Percentiles rank a stretch among this genome's conserved stretches.
Evolutionary conservation across 2,888 invertebrate species (phyloP).

Genomic region (Trichopoda pennipes): DNA sequence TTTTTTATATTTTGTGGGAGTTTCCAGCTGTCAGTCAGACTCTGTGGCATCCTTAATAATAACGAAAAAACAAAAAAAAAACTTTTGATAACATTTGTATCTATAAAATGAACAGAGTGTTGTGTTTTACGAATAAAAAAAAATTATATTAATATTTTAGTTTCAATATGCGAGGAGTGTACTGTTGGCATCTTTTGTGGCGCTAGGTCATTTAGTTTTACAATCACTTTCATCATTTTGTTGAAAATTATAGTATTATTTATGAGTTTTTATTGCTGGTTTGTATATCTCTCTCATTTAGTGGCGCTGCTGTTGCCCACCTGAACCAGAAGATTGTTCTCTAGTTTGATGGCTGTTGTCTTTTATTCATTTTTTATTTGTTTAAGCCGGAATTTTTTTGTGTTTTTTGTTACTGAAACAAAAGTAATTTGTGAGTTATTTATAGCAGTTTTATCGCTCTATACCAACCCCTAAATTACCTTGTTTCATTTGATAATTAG

Average conservation of each 20-base stretch:
- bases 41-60: conserved; percentile 67
- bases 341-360: conserved; percentile 32
- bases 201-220: conserved; percentile 67
- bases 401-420: conserved; percentile 21
- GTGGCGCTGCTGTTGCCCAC: conserved; percentile 44
- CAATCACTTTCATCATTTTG: conserved; percentile 67
- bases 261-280: conserved; percentile 57
- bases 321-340: conserved; percentile 42
- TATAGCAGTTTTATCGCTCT: conserved; percentile 67
- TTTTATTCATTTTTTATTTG: conserved; percentile 27
- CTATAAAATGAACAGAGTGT: background rate
- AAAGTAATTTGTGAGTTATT: conserved; percentile 59
- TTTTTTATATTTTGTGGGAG: conserved; percentile 58
- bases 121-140: background rate
- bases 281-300: background rate
- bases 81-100: conserved; percentile 42
- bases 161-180: no score
- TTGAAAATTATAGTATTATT: conserved; percentile 66
- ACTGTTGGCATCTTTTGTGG: conserved; percentile 48
- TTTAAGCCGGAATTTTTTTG: conserved; percentile 25
- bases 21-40: conserved; percentile 68
- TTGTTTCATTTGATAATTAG: conserved; percentile 67
- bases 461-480: conserved; percentile 65
- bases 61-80: conserved; percentile 17
- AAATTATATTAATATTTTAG: conserved; percentile 53